Percentiles rank a stretch among this genome's conserved stretches.
Conservation (phyloP, 2,797 vertebrate species). For the Toxotes lorentzi region DNA sequence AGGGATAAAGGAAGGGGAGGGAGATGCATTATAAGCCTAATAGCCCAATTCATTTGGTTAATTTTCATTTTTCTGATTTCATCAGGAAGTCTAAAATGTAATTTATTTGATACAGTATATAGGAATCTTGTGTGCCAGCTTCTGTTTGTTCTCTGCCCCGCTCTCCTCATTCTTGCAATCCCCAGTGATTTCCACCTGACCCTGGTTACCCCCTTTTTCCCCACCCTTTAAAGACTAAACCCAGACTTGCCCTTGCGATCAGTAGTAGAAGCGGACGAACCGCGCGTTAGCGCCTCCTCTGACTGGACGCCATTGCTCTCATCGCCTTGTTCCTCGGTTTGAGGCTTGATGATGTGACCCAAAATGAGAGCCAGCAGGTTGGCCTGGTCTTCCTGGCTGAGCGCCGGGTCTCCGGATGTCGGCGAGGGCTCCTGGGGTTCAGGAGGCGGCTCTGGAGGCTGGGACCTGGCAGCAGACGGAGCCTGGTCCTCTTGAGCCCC, state of each 20-base stretch:
- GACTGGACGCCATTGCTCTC: slow-evolving; percentile 93
- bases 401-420: slow-evolving; percentile 76
- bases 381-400: slow-evolving; percentile 93
- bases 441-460: slow-evolving; percentile 76
- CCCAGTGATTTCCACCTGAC: slow-evolving; percentile 45
- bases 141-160: slow-evolving; percentile 51
- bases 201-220: slow-evolving; percentile 21
- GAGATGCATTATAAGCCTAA: slow-evolving; percentile 30
- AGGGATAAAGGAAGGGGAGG: slow-evolving; percentile 26
- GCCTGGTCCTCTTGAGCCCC: slow-evolving; percentile 83
- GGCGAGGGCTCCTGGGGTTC: slow-evolving; percentile 76
- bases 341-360: slow-evolving; percentile 95
- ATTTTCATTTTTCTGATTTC: slow-evolving; percentile 46
- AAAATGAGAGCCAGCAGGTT: slow-evolving; percentile 94
- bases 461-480: slow-evolving; percentile 65
- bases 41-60: slow-evolving; percentile 42
- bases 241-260: slow-evolving; percentile 90
- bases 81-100: slow-evolving; percentile 45
- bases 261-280: slow-evolving; percentile 81
- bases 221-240: slow-evolving; percentile 84
- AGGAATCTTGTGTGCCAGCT: slow-evolving; percentile 42
- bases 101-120: slow-evolving; percentile 45
- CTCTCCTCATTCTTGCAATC: slow-evolving; percentile 46
- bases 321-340: slow-evolving; percentile 87
- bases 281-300: slow-evolving; percentile 88